These are phyloP conservation scores for Parnassius orleans DNA, from an alignment of 2,888 invertebrate species.

Conservation along the genomic window DNA sequence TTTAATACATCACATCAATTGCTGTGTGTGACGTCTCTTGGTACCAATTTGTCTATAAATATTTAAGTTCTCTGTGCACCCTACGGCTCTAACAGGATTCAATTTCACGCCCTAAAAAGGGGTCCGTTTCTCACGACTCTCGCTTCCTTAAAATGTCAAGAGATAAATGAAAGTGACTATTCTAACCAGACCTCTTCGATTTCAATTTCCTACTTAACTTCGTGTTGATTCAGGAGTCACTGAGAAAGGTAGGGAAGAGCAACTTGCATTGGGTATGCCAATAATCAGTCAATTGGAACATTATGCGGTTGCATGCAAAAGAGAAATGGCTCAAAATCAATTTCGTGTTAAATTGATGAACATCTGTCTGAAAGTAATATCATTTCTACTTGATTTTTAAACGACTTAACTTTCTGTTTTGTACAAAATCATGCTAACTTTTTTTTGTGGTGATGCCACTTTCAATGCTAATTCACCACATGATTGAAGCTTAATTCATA, in stretches of 20 bases:
- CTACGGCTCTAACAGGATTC: conserved; percentile 78
- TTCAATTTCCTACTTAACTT: conserved; percentile 33
- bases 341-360: conserved; percentile 69
- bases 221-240: conserved; percentile 35
- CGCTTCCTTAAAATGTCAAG: conserved; percentile 70
- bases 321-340: conserved; percentile 72
- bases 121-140: conserved; percentile 66
- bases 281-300: conserved; percentile 61
- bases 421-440: no score
- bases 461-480: no score
- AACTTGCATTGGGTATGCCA: conserved; percentile 49
- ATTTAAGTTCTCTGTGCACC: conserved; percentile 76
- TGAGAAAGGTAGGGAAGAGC: conserved; percentile 46
- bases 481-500: no score
- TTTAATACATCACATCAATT: conserved; percentile 76
- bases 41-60: conserved; percentile 76
- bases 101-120: conserved; percentile 79
- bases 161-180: conserved; percentile 56
- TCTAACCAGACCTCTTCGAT: conserved; percentile 46
- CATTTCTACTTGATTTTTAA: conserved; percentile 25
- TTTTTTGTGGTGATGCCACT: no score
- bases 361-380: conserved; percentile 41
- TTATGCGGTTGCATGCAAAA: conserved; percentile 72
- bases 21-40: conserved; percentile 59
- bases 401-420: no score